Percentiles rank a stretch among this genome's conserved stretches.
Evolutionary conservation across 2,888 invertebrate species (phyloP).

Genomic region (Shargacucullia verbasci): DNA sequence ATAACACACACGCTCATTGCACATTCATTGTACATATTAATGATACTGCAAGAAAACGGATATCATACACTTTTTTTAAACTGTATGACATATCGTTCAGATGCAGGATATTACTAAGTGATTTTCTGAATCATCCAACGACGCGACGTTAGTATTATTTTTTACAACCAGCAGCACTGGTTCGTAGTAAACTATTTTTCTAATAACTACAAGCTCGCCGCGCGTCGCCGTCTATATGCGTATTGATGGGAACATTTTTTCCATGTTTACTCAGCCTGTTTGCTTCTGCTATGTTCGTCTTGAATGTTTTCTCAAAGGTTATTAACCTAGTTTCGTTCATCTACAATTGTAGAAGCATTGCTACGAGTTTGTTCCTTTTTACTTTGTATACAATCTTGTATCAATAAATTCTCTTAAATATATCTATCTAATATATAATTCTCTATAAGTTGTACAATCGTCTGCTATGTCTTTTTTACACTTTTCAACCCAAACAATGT

Average conservation of each 20-base stretch:
- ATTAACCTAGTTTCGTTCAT: slow-evolving; percentile 77
- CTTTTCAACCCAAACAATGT: slow-evolving; percentile 65
- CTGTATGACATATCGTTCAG: slow-evolving; percentile 6
- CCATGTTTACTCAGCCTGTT: slow-evolving; percentile 73
- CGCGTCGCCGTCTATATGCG: slow-evolving; percentile 36
- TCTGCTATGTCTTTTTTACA: slow-evolving; percentile 49
- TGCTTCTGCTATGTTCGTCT: slow-evolving; percentile 67
- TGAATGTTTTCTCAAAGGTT: slow-evolving; percentile 75
- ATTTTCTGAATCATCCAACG: slow-evolving; percentile 31
- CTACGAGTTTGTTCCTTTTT: slow-evolving; percentile 37
- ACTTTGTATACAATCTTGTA: slow-evolving; percentile 23
- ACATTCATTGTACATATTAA: slow-evolving; percentile 4
- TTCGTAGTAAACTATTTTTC: slow-evolving; percentile 45
- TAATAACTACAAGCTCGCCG: slow-evolving; percentile 30
- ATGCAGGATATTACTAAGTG: slow-evolving; percentile 30
- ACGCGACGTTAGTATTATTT: slow-evolving; percentile 19
- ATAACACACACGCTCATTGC: not conserved
- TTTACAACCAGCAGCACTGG: slow-evolving; percentile 24
- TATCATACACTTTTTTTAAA: slow-evolving; percentile 19
- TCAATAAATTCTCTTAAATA: slow-evolving; percentile 19
- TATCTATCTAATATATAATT: slow-evolving; percentile 28
- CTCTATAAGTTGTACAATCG: slow-evolving; percentile 30
- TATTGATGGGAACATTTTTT: slow-evolving; percentile 60
- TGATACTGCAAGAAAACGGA: slow-evolving; percentile 19
- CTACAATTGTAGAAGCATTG: slow-evolving; percentile 55